Conservation (phyloP, 2,113 vertebrate species). For the Urocolius indicus region DNA sequence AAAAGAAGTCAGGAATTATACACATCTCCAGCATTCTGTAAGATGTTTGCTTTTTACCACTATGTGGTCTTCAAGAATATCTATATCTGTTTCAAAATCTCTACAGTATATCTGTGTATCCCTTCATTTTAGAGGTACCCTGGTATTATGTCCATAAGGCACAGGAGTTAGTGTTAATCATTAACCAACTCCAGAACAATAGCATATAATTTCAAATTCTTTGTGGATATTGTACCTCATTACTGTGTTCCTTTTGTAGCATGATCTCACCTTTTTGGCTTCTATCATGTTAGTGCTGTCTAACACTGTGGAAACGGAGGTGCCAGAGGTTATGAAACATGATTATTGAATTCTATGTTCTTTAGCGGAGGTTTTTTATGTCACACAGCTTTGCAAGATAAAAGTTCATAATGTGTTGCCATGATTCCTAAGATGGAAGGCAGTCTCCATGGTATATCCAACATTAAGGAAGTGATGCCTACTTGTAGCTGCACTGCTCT, state of each 20-base stretch:
- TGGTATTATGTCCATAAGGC: neutral
- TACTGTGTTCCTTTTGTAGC: neutral
- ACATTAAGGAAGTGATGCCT: neutral
- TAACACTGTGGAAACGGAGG: neutral
- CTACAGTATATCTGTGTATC: neutral
- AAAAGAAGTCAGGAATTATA: neutral
- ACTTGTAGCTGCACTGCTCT: neutral
- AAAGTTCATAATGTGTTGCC: neutral
- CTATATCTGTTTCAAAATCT: neutral
- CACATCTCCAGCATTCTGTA: neutral
- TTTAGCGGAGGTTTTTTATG: neutral
- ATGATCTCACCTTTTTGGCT: conserved; percentile 11
- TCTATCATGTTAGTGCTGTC: neutral
- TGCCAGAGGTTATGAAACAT: neutral
- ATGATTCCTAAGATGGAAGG: neutral
- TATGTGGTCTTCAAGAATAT: neutral
- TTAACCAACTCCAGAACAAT: conserved; percentile 23
- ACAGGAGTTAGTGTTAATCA: conserved; percentile 13
- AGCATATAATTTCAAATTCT: neutral
- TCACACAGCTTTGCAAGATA: neutral
- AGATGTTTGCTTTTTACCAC: neutral
- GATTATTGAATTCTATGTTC: neutral
- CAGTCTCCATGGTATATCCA: neutral
- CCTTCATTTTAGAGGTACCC: neutral
- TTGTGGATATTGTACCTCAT: neutral